A percentile compares a stretch with the other conserved stretches of the same genome.
These are phyloP conservation scores for Synchiropus splendidus DNA, from an alignment of 2,113 vertebrate genomes.

Conservation along the genomic window DNA sequence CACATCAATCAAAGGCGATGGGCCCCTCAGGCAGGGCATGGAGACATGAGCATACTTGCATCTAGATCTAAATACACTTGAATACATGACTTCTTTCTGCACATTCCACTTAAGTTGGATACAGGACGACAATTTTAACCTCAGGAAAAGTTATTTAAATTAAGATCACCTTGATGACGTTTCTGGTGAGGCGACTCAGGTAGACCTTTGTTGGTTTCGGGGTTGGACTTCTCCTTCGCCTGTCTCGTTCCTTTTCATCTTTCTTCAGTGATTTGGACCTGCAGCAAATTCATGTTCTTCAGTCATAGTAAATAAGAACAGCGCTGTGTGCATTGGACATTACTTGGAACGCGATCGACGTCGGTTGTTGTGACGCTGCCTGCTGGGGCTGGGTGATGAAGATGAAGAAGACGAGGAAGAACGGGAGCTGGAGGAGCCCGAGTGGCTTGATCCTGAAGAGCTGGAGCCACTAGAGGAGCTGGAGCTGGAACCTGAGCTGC, in stretches of 20 bases:
- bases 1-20: too few relatives aligned
- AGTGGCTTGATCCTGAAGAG: conserved; percentile 83
- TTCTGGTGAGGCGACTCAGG: conserved; percentile 84
- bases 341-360: conserved; percentile 87
- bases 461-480: conserved; percentile 89
- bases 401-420: conserved; percentile 80
- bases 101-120: too few relatives aligned
- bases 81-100: too few relatives aligned
- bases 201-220: conserved; percentile 90
- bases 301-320: too few relatives aligned
- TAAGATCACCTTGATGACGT: conserved; percentile 80
- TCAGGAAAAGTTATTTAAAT: too few relatives aligned
- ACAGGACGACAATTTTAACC: too few relatives aligned
- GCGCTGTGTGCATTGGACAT: background rate
- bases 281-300: background rate
- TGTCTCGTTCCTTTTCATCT: conserved; percentile 77
- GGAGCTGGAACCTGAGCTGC: conserved; percentile 84
- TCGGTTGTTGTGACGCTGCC: conserved; percentile 82
- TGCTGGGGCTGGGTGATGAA: conserved; percentile 79
- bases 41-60: too few relatives aligned
- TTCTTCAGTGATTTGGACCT: conserved; percentile 90
- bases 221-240: conserved; percentile 78
- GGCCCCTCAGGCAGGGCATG: too few relatives aligned
- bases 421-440: conserved; percentile 84
- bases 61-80: too few relatives aligned